Conservation (phyloP, 2,797 vertebrate genomes). For the Balearica regulorum region DNA sequence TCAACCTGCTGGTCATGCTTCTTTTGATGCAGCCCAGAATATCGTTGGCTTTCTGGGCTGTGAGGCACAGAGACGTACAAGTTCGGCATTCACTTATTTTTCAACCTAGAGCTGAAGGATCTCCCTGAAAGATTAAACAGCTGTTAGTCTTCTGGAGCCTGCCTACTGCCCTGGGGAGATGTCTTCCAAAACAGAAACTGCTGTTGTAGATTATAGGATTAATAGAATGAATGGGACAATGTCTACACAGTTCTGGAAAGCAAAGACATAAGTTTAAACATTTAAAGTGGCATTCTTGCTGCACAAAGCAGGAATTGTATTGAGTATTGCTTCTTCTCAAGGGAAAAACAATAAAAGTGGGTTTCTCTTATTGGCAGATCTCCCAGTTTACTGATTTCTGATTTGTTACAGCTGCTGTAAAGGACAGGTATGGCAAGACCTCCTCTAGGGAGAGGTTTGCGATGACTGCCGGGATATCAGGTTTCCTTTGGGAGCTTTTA, state of each 20-base stretch:
- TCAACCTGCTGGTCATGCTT: too few species aligned
- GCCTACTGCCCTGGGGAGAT: not conserved
- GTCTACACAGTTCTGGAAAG: not conserved
- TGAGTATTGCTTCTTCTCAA: not conserved
- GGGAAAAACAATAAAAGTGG: not conserved
- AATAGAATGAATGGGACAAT: not conserved
- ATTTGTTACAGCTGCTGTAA: not conserved
- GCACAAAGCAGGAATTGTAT: not conserved
- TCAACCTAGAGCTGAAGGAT: not conserved
- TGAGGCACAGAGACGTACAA: not conserved
- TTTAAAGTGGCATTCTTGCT: not conserved
- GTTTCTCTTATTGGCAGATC: not conserved
- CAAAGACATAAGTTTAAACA: not conserved
- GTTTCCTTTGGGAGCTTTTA: not conserved
- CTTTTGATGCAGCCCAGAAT: too few species aligned
- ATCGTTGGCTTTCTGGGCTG: too few species aligned
- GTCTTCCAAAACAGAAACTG: not conserved
- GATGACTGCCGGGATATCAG: not conserved
- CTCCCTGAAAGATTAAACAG: not conserved
- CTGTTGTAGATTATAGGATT: not conserved
- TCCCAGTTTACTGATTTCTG: not conserved
- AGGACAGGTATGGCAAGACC: not conserved
- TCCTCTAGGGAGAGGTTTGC: not conserved
- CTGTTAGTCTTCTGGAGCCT: not conserved
- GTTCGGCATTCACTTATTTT: not conserved